Conservation (phyloP, 2,888 invertebrate species). For the Chloroclystis v-ata region DNA sequence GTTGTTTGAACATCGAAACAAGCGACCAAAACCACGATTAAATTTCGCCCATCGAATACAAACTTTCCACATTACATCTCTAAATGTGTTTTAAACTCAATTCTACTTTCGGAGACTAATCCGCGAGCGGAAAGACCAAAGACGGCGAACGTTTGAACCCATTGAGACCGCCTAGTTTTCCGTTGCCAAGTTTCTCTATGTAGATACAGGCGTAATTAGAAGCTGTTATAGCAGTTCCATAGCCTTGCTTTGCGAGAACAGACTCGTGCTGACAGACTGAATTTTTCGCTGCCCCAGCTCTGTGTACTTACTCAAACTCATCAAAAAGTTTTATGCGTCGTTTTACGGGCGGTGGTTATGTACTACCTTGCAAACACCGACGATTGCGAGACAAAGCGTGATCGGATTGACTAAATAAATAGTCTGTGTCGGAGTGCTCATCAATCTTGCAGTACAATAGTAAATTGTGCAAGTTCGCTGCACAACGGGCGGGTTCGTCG, state of each 20-base stretch:
- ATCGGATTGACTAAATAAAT: conserved; percentile 74
- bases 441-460: conserved; percentile 68
- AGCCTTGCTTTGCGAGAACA: conserved; percentile 47
- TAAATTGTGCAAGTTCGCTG: conserved; percentile 66
- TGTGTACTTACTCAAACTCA: conserved; percentile 32
- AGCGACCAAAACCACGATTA: conserved; percentile 56
- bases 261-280: conserved; percentile 40
- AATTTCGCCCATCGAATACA: conserved; percentile 43
- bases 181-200: conserved; percentile 60
- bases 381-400: conserved; percentile 70
- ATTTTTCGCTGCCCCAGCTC: conserved; percentile 37
- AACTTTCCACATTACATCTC: conserved; percentile 30
- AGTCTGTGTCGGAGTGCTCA: conserved; percentile 65
- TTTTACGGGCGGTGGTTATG: conserved; percentile 58
- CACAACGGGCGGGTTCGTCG: conserved; percentile 55
- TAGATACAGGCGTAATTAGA: conserved; percentile 61
- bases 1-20: conserved; percentile 66
- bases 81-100: conserved; percentile 23
- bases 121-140: conserved; percentile 20
- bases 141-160: conserved; percentile 41
- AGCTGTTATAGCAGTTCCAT: conserved; percentile 51
- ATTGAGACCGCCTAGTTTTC: conserved; percentile 47
- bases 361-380: conserved; percentile 63
- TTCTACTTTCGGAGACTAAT: conserved; percentile 21
- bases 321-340: conserved; percentile 55